These are phyloP conservation scores for Corythornis madagascariensis DNA, from an alignment of 2,113 vertebrate genomes.

Conservation along the genomic window DNA sequence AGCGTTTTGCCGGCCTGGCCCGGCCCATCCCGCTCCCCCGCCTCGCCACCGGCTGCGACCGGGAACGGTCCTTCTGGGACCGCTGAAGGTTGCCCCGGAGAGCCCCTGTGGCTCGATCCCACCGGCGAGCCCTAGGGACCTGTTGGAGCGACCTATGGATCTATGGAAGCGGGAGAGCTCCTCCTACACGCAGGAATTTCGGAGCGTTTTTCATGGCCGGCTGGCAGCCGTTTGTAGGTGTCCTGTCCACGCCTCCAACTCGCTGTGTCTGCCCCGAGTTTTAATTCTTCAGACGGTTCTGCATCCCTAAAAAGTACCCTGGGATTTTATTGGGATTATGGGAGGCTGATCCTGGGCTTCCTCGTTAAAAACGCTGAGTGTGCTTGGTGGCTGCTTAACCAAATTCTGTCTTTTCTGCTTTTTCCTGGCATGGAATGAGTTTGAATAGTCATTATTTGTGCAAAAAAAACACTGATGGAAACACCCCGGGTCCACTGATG, in stretches of 20 bases:
- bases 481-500: background rate
- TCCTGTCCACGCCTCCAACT: background rate
- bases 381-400: background rate
- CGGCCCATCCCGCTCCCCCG: too few species aligned
- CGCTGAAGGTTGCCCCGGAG: background rate
- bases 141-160: background rate
- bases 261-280: background rate
- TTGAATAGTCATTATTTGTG: background rate
- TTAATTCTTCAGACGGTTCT: background rate
- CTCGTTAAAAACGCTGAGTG: fast-evolving
- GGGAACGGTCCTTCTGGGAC: background rate
- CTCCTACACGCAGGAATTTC: background rate
- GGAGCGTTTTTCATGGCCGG: background rate
- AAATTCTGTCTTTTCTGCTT: background rate
- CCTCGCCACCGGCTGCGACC: too few species aligned
- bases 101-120: fast-evolving
- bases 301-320: background rate
- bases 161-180: background rate
- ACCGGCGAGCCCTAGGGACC: background rate
- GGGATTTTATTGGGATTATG: background rate
- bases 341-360: background rate
- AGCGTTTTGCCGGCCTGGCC: background rate
- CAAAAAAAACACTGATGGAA: background rate
- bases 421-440: background rate
- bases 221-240: background rate